Base-by-base conservation (phyloP, 92 coral and sea anemone species). In the Isaurus tuberculatus region DNA sequence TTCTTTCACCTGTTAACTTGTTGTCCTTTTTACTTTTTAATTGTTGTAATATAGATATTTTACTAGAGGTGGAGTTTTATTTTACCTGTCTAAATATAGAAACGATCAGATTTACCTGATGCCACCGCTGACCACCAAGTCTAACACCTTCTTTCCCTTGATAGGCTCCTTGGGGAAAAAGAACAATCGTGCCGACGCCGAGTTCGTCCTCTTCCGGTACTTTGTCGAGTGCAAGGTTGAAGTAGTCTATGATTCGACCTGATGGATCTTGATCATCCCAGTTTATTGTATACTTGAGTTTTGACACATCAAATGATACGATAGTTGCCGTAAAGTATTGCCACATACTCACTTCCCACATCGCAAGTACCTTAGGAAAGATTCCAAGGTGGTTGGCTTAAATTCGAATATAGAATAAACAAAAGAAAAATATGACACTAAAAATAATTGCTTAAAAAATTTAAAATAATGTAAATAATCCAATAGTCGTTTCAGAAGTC, bases 211-310 rank as follows among this genome's bases (percentile, higher is more conserved):
- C 94, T 34, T 87, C 95, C 22, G 98, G 98, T 26, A 94, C 92
- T 63, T 93, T 85, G 84, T 95, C 97, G 16, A 93, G 89, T 32
- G 98, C 98, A 66, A 95, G 92, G 75, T 95, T 91, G 63, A 67
- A 91, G 83, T 95, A 95, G 55, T 95, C 93, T 33, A 93, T 65
- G 16, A 91, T 73, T 22, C 97, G 92, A 10, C 98, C 98, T 11
- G 95, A 86, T 7, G 95, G 94, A 36, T 95, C 98, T 37, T 90
- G 98, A 57, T 95, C 98, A 58, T 95, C 98, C 98, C 98, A 95
- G 73, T 86, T 46, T 58, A 95, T 91, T 28, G 91, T 92, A 84
- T 94, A 95, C 89, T 83, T 72, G 6, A 91, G 84, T 7, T 83
- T 64, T 5, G 71, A 51, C 60, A 90, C 34, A 72, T 95, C 85